These are phyloP conservation scores for Burhinus bistriatus DNA, from an alignment of 2,113 vertebrate genomes.

Conservation along the genomic window DNA sequence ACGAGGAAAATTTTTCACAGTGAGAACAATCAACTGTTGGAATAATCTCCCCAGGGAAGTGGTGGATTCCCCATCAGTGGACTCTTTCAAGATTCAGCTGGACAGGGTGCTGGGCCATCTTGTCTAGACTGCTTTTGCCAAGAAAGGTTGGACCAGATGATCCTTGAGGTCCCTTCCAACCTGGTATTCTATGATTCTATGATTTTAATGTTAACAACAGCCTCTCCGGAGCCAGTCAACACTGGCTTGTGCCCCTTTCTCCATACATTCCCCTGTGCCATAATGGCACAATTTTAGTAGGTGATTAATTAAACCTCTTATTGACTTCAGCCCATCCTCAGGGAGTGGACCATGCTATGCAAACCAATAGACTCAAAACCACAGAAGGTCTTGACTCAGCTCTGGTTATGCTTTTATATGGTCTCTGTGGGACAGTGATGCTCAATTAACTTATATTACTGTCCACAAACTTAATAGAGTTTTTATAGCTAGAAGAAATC, in stretches of 20 bases:
- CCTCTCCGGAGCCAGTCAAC: not conserved
- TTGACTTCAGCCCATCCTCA: not conserved
- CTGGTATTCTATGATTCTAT: not conserved
- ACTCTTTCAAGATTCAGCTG: not conserved
- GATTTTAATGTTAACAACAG: not conserved
- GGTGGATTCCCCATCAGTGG: not conserved
- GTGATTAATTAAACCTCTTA: not conserved
- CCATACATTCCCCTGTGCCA: not conserved
- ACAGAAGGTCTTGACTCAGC: not conserved
- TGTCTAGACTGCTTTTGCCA: not conserved
- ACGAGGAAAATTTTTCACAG: not conserved
- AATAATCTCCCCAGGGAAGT: not conserved
- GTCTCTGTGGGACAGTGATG: not conserved
- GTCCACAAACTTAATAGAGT: not conserved
- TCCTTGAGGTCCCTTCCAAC: not conserved
- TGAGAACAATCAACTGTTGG: not conserved
- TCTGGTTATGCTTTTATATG: not conserved
- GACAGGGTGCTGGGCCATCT: not conserved
- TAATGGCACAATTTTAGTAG: not conserved
- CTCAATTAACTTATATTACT: constrained; percentile 25
- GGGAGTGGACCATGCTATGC: not conserved
- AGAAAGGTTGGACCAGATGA: not conserved
- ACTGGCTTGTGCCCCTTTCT: not conserved
- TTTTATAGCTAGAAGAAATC: not conserved
- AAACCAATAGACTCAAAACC: not conserved